Percentiles rank a stretch among this genome's conserved stretches.
These are phyloP conservation scores for pig (Sus scrofa) DNA, from an alignment of 2,113 vertebrate genomes.

Conservation along the genomic window T2T-Sscrofa CM000817.6:112285501-112286000, in stretches of 20 bases:
- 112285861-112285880: background rate
- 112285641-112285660: background rate
- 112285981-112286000: background rate
- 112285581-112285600: slow-evolving; percentile 18
- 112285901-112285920: too few species aligned
- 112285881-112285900: background rate
- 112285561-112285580: background rate
- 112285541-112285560: background rate
- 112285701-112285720: background rate
- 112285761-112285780: background rate
- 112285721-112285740: background rate
- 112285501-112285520: background rate
- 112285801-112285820: background rate
- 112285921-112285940: background rate
- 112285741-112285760: background rate
- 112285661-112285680: background rate
- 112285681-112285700: fast-evolving
- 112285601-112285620: slow-evolving; percentile 4
- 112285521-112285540: background rate
- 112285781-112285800: background rate
- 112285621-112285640: slow-evolving; percentile 50
- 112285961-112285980: too few species aligned
- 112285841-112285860: background rate
- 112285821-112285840: fast-evolving
- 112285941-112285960: background rate